A percentile compares a stretch with the other conserved stretches of the same genome.
Evolutionary conservation across 2,113 vertebrate species (phyloP).

Genomic region (Dasyornis broadbenti): DNA sequence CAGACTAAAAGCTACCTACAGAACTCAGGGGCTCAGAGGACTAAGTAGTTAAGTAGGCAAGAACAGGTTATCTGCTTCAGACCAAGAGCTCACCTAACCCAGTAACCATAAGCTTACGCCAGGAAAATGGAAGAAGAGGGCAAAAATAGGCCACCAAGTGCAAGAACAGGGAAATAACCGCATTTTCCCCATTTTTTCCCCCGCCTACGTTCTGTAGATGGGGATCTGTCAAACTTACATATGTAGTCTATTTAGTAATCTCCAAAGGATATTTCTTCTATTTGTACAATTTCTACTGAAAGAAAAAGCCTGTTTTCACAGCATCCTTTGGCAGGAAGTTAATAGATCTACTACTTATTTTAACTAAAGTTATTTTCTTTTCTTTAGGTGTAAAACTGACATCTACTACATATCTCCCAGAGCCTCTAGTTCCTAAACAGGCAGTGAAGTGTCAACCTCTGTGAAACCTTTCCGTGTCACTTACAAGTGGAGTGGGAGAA

Average conservation of each 20-base stretch:
- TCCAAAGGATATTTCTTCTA: not conserved
- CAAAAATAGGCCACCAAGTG: not conserved
- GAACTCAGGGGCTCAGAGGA: not conserved
- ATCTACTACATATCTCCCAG: not conserved
- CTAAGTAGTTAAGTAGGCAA: not conserved
- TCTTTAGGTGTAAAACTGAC: not conserved
- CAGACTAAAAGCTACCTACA: not conserved
- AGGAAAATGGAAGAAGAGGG: not conserved
- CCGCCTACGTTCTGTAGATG: not conserved
- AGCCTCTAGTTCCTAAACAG: not conserved
- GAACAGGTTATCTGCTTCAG: not conserved
- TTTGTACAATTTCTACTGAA: not conserved
- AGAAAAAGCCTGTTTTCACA: not conserved
- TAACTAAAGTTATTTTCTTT: not conserved
- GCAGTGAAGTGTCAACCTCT: not conserved
- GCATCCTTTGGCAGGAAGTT: not conserved
- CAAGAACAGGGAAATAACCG: not conserved
- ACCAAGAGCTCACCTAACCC: not conserved
- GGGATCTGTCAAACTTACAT: not conserved
- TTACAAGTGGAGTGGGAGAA: not conserved
- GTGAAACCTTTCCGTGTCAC: not conserved
- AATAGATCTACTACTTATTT: not conserved
- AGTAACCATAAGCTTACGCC: not conserved
- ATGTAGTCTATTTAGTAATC: not conserved
- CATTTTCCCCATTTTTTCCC: not conserved